Evolutionary conservation across 2,888 invertebrate genomes (phyloP), one percentile per base, ranked within the genome.

Genomic region (Conchocele bisecta): DNA sequence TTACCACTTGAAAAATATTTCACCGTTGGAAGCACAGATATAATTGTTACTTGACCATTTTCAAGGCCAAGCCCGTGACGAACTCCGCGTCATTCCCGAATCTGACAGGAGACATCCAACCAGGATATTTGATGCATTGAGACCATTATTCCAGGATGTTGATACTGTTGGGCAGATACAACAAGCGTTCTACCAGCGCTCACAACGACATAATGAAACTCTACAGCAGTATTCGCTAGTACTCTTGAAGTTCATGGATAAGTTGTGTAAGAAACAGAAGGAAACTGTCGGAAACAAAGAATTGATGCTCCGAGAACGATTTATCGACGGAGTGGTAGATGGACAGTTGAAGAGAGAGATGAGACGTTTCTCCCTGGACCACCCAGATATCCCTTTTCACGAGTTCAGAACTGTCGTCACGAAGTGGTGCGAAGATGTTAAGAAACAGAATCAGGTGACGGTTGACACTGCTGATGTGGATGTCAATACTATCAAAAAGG

Each of bases 141-240:
- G 42, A 17, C n/a, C 22, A 31, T 15, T 57, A 13, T 69, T 57
- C 44, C 56, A 61, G 24, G 51, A 56, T 44, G 53, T n/a, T 2
- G 63, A 69, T n/a, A 63, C 51, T 44, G 53, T 68, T 41, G 51
- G 44, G 17, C 57, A 57, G 35, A 41, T 69, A 33, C 63, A 61
- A 42, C 68, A 68, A 28, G 11, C 11, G 13, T 68, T 61, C 51
- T 57, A 41, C 22, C 68, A 68, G 22, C 13, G 63, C 13, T 41
- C 44, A 29, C 63, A 69, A 28, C 41, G 37, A 35, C n/a, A 41
- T 13, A 37, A 31, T 26, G 69, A 69, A 57, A 41, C 63, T 13
- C 22, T 69, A 28, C 63, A 69, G 22, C 50, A 61, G 35, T 61
- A 61, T 44, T 69, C 69, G 3, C 33, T 69, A 9, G 42, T 17